Percentiles rank a stretch among this genome's conserved stretches.
These are phyloP conservation scores for Bubo scandiacus DNA, from an alignment of 2,113 vertebrate species.

Conservation along the genomic window DNA sequence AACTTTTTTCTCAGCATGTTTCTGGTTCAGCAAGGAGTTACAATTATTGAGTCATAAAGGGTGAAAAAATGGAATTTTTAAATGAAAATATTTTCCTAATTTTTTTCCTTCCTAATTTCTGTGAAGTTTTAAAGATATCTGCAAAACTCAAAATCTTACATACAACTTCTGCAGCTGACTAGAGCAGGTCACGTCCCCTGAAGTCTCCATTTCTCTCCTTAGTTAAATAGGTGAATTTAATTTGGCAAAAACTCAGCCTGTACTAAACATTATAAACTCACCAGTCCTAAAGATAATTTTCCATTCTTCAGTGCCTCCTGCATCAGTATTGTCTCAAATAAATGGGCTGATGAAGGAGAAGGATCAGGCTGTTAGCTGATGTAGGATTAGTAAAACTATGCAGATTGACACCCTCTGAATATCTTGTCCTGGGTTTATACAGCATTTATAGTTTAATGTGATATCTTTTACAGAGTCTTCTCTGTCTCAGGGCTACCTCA, in stretches of 20 bases:
- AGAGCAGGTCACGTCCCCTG: not conserved
- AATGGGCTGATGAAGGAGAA: not conserved
- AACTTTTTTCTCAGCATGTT: slow-evolving; percentile 38
- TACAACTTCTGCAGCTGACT: not conserved
- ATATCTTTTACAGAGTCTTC: not conserved
- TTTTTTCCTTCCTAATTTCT: not conserved
- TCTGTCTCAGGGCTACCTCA: not conserved
- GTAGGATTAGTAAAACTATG: not conserved
- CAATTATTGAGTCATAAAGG: not conserved
- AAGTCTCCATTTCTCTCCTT: not conserved
- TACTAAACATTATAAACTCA: not conserved
- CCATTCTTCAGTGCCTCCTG: not conserved
- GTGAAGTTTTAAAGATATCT: not conserved
- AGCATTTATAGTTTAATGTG: not conserved
- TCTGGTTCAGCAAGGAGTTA: not conserved
- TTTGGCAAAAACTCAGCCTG: not conserved
- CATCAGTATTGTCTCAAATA: not conserved
- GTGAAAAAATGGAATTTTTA: not conserved
- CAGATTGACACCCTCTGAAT: not conserved
- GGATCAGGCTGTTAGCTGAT: not conserved
- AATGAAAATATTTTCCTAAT: not conserved
- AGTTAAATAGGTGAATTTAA: not conserved
- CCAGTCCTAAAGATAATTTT: not conserved
- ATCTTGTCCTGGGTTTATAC: not conserved
- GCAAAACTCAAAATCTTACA: not conserved